Evolutionary conservation across 2,113 vertebrate genomes (phyloP).

Genomic region (Gopherus evgoodei): DNA sequence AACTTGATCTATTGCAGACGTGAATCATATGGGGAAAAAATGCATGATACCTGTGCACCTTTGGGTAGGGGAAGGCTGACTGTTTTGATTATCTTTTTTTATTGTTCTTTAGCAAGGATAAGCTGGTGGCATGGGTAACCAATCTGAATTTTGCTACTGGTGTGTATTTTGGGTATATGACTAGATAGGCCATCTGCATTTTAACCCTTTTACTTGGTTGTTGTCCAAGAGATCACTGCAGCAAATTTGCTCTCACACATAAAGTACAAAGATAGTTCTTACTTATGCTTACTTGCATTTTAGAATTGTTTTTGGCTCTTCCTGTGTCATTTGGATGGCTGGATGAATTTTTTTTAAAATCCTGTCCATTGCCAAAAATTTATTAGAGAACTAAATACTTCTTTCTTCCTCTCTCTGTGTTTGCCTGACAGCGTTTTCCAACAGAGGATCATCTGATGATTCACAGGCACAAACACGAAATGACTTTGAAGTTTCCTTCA

Average conservation of each 20-base stretch:
- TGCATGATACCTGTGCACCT: background rate
- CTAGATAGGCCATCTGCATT: background rate
- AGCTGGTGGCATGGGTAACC: background rate
- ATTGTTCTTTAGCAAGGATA: slow-evolving; percentile 5
- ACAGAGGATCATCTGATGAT: slow-evolving; percentile 99
- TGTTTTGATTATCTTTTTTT: slow-evolving; percentile 17
- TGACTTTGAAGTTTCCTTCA: slow-evolving; percentile 99
- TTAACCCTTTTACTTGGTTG: background rate
- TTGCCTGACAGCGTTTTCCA: slow-evolving; percentile 92
- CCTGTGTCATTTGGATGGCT: slow-evolving; percentile 52
- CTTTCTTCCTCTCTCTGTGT: slow-evolving; percentile 55
- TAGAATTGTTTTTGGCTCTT: slow-evolving; percentile 44
- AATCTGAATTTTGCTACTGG: background rate
- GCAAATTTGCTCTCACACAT: background rate
- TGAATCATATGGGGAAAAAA: background rate
- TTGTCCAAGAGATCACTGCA: background rate
- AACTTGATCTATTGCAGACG: background rate
- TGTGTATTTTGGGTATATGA: background rate
- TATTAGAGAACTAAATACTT: slow-evolving; percentile 74
- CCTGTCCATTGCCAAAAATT: slow-evolving; percentile 63
- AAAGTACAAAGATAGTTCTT: slow-evolving; percentile 19
- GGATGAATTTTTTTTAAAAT: slow-evolving; percentile 52
- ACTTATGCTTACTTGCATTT: slow-evolving; percentile 35
- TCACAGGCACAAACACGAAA: slow-evolving; percentile 99
- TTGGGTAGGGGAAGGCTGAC: background rate